Evolutionary conservation across 2,113 vertebrate genomes (phyloP).

Genomic region (Bufo gargarizans): DNA sequence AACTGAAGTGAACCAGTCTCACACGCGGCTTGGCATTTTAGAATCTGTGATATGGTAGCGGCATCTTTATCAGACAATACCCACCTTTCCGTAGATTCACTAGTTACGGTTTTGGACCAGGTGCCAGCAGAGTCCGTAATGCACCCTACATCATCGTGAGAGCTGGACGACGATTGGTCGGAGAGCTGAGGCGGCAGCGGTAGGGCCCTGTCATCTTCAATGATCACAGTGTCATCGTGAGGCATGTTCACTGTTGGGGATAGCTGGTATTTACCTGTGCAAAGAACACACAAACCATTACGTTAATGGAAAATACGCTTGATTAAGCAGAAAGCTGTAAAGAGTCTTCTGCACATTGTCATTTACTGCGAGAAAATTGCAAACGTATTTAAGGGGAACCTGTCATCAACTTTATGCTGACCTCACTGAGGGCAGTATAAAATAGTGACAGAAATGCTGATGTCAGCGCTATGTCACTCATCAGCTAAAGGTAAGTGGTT

Average conservation of each 20-base stretch:
- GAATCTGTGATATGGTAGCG: no score
- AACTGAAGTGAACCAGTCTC: neutral
- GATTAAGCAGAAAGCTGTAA: neutral
- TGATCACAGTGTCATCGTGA: constrained; percentile 93
- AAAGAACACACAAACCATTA: constrained; percentile 39
- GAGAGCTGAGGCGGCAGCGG: constrained; percentile 87
- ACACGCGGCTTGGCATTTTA: neutral
- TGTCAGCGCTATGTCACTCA: no score
- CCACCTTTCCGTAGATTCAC: constrained; percentile 83
- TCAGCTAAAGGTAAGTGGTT: no score
- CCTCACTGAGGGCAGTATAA: no score
- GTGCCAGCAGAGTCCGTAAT: constrained; percentile 70
- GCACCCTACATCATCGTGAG: constrained; percentile 89
- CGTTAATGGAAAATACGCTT: neutral
- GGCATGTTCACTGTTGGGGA: constrained; percentile 99
- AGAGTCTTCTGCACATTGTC: neutral
- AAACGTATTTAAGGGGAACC: no score
- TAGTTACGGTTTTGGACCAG: constrained; percentile 80
- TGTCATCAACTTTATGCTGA: no score
- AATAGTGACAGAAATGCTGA: no score
- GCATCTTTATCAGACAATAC: constrained; percentile 38
- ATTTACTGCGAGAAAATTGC: neutral
- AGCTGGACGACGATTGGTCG: constrained; percentile 93
- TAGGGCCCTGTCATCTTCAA: constrained; percentile 89
- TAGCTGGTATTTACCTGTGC: constrained; percentile 90